These are phyloP conservation scores for Maccullochella peelii DNA, from an alignment of 2,113 vertebrate genomes.

Conservation along the genomic window DNA sequence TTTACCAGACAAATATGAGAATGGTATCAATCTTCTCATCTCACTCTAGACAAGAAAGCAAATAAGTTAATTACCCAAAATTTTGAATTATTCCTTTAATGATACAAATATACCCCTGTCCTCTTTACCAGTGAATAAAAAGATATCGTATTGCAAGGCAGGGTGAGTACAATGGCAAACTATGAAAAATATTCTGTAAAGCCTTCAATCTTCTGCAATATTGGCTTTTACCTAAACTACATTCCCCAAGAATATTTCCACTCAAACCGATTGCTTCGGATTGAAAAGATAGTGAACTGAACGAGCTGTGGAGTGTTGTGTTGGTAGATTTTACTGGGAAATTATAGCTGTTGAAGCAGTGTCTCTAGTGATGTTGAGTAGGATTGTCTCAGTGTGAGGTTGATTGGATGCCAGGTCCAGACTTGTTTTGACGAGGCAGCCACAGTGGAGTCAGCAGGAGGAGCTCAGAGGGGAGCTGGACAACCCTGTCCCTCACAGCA, in stretches of 20 bases:
- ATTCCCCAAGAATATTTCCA: background rate
- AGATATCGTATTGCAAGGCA: background rate
- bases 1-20: background rate
- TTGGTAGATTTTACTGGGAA: background rate
- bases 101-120: background rate
- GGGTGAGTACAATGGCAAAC: background rate
- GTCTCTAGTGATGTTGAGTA: conserved; percentile 7
- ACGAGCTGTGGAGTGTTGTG: background rate
- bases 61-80: background rate
- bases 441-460: conserved; percentile 45
- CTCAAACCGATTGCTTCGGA: background rate
- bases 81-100: background rate
- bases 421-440: conserved; percentile 55
- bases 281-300: background rate
- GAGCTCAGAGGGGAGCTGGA: conserved; percentile 23
- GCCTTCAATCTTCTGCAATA: background rate
- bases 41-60: background rate
- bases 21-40: background rate
- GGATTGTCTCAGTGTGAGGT: conserved; percentile 44
- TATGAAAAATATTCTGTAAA: background rate
- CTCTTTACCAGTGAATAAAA: background rate
- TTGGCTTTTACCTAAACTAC: background rate
- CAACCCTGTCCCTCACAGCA: conserved; percentile 66
- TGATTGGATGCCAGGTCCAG: conserved; percentile 70
- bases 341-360: background rate